These are phyloP conservation scores for Ptychobarbus kaznakovi DNA, from an alignment of 2,797 vertebrate genomes.

Conservation along the genomic window DNA sequence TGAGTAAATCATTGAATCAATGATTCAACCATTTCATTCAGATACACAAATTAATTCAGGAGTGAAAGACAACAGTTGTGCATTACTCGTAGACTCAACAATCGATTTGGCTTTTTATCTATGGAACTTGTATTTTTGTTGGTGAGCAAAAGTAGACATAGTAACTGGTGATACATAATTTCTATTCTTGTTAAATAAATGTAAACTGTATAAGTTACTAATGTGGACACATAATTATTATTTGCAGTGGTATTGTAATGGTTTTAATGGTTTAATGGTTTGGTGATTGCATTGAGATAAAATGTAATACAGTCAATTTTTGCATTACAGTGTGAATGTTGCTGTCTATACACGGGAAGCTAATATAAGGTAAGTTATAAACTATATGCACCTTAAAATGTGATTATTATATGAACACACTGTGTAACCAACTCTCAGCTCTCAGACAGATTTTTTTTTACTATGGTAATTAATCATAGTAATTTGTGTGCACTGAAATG, in stretches of 20 bases:
- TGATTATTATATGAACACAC: background rate
- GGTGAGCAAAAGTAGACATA: background rate
- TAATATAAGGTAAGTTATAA: background rate
- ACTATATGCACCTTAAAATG: background rate
- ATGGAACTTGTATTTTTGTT: background rate
- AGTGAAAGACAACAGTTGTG: background rate
- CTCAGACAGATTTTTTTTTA: background rate
- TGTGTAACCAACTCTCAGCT: background rate
- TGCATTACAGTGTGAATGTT: background rate
- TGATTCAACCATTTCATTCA: background rate
- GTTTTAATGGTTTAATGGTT: background rate
- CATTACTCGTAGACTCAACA: background rate
- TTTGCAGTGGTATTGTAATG: background rate
- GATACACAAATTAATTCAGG: background rate
- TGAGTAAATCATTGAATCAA: background rate
- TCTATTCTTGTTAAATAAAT: background rate
- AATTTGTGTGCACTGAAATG: constrained; percentile 2
- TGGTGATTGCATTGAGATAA: background rate
- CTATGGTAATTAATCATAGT: background rate
- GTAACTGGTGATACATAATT: background rate
- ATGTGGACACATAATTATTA: background rate
- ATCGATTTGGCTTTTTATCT: background rate
- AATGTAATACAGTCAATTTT: background rate
- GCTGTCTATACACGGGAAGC: background rate
- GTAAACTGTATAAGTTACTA: background rate